Base-by-base conservation (phyloP, 2,797 vertebrate species). In the Megaceryle alcyon region DNA sequence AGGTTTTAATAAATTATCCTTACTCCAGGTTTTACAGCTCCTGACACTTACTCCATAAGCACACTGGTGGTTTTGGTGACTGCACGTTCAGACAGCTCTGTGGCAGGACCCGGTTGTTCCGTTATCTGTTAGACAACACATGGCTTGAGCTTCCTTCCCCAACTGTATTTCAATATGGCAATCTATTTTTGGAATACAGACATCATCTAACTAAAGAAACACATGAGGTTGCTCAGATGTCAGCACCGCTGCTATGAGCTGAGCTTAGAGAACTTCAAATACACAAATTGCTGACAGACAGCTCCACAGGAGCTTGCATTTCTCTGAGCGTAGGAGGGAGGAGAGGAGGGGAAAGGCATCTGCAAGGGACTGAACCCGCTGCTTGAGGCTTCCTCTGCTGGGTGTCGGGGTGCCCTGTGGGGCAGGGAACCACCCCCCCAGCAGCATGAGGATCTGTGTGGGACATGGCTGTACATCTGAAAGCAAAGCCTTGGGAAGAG, bases 101-200 rank as follows among this genome's bases (percentile, higher is more conserved):
- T 1, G 7, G 46, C 53, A 41, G 35, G 63, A 54, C 56, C 26
- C 0, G 23, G 25, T 5, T 14, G 22, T 70, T 66, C 66, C 6
- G 6, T 8, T 86, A 69, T 81, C 87, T 82, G 18, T 21, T 23
- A 46, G 63, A 28, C 61, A 71, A 60, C 88, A 85, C 81, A 13
- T 0, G 46, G 82, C 70, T 33, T 64, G 8, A 72, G 61, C 65
- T 89, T 94, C 94, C 92, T 89, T 19, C 48, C 82, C 68, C 33
- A 39, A 22, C 57, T 44, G 46, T 3, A 26, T 44, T 59, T 68
- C 28, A 46, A 82, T 1, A 33, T 13, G 28, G 82, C 39, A 73
- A 91, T 21, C 85, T 93, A 78, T 87, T 94, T 93, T 41, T n/a
- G 80, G 86, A 94, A 59, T 4, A 8, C 35, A 63, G 79, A 8